Percentiles rank a stretch among this genome's conserved stretches.
phyloP scores from a whole-genome alignment of 2,888 invertebrate genomes.

The Cryptus viduatorius region DNA sequence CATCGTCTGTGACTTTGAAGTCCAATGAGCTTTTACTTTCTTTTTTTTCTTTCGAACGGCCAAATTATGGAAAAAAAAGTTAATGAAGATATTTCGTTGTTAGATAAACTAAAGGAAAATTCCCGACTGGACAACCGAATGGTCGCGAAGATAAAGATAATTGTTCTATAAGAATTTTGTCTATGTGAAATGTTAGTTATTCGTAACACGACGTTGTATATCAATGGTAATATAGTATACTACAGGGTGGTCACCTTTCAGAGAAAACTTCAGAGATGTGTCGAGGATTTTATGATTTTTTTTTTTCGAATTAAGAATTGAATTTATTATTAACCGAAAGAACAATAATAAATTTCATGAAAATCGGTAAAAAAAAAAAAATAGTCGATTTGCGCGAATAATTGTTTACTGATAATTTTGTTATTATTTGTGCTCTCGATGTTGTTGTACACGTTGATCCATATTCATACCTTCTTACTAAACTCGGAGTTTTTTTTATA shows the following conservation, averaged over 20 bases:
- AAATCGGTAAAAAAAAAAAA: too few relatives aligned
- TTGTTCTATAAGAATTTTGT: conserved; percentile 65
- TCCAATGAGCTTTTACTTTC: not conserved
- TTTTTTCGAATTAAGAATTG: too few relatives aligned
- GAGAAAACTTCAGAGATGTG: not conserved
- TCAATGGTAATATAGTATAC: conserved; percentile 63
- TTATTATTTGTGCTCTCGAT: too few relatives aligned
- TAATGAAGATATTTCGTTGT: conserved; percentile 47
- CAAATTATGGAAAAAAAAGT: not conserved
- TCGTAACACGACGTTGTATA: conserved; percentile 65
- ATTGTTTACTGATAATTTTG: too few relatives aligned
- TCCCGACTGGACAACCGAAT: conserved; percentile 48
- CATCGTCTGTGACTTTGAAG: not conserved
- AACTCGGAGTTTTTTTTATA: too few relatives aligned
- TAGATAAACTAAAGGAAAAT: conserved; percentile 76
- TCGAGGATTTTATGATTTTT: too few relatives aligned
- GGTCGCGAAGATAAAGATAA: conserved; percentile 55
- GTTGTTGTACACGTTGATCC: too few relatives aligned
- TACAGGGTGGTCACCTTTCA: conserved; percentile 13
- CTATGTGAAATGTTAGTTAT: conserved; percentile 68
- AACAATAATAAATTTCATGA: too few relatives aligned
- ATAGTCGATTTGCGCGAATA: too few relatives aligned
- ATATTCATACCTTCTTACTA: too few relatives aligned
- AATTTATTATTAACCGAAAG: too few relatives aligned
- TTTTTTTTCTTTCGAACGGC: not conserved